Evolutionary conservation across 2,888 invertebrate genomes (phyloP).

Genomic region (Tetropium fuscum): DNA sequence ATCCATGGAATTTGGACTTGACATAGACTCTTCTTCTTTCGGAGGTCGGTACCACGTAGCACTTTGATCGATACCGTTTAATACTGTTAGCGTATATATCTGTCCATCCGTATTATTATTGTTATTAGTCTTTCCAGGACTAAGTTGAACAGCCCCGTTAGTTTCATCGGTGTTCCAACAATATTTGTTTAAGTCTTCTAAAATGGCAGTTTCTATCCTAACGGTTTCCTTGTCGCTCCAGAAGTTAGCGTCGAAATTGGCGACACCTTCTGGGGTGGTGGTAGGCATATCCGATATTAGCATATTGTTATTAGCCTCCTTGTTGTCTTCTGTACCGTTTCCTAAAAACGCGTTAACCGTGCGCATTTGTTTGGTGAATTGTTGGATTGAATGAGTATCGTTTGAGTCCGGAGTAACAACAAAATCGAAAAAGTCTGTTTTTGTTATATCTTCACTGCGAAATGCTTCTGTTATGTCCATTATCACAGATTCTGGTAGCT

Average conservation of each 20-base stretch:
- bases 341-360: slow-evolving; percentile 76
- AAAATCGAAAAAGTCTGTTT: slow-evolving; percentile 91
- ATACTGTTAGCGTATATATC: slow-evolving; percentile 88
- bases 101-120: slow-evolving; percentile 79
- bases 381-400: slow-evolving; percentile 71
- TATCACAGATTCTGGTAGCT: slow-evolving; percentile 67
- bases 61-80: slow-evolving; percentile 77
- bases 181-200: slow-evolving; percentile 88
- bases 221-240: slow-evolving; percentile 82
- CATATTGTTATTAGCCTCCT: slow-evolving; percentile 67
- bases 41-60: slow-evolving; percentile 69
- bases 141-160: slow-evolving; percentile 65
- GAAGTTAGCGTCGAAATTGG: slow-evolving; percentile 68
- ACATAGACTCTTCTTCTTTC: slow-evolving; percentile 75
- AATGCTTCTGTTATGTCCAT: slow-evolving; percentile 89
- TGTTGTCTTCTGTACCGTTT: slow-evolving; percentile 72
- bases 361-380: slow-evolving; percentile 77
- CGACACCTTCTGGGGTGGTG: slow-evolving; percentile 62
- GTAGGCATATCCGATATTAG: slow-evolving; percentile 61
- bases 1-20: slow-evolving; percentile 72
- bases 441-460: slow-evolving; percentile 84
- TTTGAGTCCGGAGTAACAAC: slow-evolving; percentile 84
- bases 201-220: slow-evolving; percentile 78
- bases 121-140: slow-evolving; percentile 48
- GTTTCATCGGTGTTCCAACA: slow-evolving; percentile 80